Evolutionary conservation across 2,113 vertebrate species (phyloP).

Genomic region (Brachirus orientalis): DNA sequence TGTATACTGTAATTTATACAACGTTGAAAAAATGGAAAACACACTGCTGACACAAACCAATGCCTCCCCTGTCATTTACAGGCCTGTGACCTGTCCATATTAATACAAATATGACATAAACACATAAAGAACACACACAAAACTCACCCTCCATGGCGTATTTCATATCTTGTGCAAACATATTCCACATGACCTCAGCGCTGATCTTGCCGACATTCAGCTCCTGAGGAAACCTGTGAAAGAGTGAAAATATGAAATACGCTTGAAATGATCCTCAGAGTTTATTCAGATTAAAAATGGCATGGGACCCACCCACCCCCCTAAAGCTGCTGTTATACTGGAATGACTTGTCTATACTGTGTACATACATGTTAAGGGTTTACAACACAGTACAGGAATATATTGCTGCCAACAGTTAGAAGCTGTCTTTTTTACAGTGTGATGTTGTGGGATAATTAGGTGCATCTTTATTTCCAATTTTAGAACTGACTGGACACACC

Average conservation of each 20-base stretch:
- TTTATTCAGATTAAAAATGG: neutral
- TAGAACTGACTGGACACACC: no score
- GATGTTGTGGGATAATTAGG: neutral
- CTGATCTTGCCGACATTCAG: constrained; percentile 98
- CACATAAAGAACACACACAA: neutral
- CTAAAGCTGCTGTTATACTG: neutral
- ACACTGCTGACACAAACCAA: neutral
- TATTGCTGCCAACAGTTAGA: neutral
- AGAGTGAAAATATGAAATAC: constrained; percentile 6
- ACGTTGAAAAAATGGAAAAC: neutral
- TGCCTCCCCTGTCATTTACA: no score
- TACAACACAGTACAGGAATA: neutral
- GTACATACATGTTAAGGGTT: no score
- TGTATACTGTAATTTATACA: neutral
- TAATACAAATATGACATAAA: constrained; percentile 15
- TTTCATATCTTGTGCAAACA: constrained; percentile 98
- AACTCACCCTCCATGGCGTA: constrained; percentile 97
- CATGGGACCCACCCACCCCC: neutral
- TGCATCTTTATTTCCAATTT: neutral
- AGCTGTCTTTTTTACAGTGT: neutral
- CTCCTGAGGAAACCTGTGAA: constrained; percentile 90
- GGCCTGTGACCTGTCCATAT: neutral
- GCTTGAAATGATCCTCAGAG: constrained; percentile 13
- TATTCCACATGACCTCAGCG: constrained; percentile 98
- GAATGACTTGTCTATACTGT: neutral